Conservation (phyloP, 2,797 vertebrate genomes). For the Spea hammondii region DNA sequence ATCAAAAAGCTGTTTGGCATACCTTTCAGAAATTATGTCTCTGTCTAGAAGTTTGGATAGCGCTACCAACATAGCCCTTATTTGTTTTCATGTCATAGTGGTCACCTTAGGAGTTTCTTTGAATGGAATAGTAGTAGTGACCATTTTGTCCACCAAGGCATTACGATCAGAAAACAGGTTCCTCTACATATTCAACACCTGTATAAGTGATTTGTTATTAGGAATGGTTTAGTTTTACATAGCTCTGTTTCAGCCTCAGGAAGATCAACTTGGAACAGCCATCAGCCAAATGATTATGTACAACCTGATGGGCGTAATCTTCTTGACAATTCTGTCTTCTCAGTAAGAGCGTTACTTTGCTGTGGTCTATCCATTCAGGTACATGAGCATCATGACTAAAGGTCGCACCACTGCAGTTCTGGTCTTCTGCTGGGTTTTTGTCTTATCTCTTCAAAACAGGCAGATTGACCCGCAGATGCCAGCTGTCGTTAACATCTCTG, state of each 20-base stretch:
- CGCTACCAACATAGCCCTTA: neutral
- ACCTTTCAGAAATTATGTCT: neutral
- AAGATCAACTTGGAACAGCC: conserved; percentile 67
- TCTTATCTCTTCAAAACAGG: neutral
- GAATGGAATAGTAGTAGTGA: conserved; percentile 3
- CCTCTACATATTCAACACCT: conserved; percentile 79
- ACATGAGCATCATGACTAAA: conserved; percentile 10
- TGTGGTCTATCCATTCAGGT: conserved; percentile 66
- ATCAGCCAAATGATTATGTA: conserved; percentile 71
- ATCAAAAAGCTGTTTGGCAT: neutral
- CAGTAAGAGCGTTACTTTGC: conserved; percentile 77
- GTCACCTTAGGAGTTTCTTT: neutral
- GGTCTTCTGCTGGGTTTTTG: conserved; percentile 24
- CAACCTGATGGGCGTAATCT: conserved; percentile 74
- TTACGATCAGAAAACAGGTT: conserved; percentile 73
- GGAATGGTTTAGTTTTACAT: conserved; percentile 74
- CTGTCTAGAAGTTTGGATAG: conserved; percentile 11
- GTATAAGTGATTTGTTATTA: conserved; percentile 76
- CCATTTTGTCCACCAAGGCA: conserved; percentile 51
- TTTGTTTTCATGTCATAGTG: conserved; percentile 7
- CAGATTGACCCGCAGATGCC: neutral
- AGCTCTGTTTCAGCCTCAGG: conserved; percentile 75
- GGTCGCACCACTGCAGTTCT: neutral
- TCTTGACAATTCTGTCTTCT: conserved; percentile 75
- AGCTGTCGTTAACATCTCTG: neutral